A percentile compares a stretch with the other conserved stretches of the same genome.
Evolutionary conservation across 2,888 invertebrate species (phyloP).

Genomic region (Orchestes rusci): DNA sequence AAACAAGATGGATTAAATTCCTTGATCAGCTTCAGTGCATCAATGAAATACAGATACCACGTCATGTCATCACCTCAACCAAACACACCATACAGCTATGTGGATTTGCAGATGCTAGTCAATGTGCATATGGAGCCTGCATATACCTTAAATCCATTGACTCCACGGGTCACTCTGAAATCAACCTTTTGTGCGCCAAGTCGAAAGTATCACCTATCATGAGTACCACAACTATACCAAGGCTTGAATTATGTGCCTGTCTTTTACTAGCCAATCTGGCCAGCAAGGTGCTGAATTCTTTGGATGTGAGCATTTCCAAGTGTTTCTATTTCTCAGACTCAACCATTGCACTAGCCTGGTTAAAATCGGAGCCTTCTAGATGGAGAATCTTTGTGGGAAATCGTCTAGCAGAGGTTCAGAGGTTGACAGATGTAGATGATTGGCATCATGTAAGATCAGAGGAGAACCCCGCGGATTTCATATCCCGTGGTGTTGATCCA

Average conservation of each 20-base stretch:
- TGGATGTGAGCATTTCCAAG: conserved; percentile 7
- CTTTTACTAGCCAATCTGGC: conserved; percentile 1
- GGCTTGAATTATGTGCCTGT: not conserved
- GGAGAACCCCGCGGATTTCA: too few relatives aligned
- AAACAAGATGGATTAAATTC: not conserved
- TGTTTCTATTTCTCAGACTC: conserved; percentile 14
- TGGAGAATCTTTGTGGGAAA: conserved; percentile 23
- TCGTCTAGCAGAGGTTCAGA: conserved; percentile 18
- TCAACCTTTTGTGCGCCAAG: not conserved
- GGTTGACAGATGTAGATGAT: not conserved
- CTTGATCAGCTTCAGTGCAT: not conserved
- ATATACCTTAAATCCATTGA: not conserved
- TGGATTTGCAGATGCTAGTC: conserved; percentile 1
- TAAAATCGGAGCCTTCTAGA: conserved; percentile 4
- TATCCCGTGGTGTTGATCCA: not conserved
- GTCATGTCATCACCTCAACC: not conserved
- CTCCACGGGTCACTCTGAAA: not conserved
- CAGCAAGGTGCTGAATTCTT: conserved; percentile 7
- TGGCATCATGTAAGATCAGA: not conserved
- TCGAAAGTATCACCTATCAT: not conserved
- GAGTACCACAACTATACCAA: not conserved
- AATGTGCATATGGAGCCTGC: not conserved
- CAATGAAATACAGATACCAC: not conserved
- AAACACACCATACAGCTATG: not conserved
- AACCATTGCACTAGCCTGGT: conserved; percentile 18